phyloP scores from a whole-genome alignment of 2,113 vertebrate species.

The Vulpes vulpes region DNA sequence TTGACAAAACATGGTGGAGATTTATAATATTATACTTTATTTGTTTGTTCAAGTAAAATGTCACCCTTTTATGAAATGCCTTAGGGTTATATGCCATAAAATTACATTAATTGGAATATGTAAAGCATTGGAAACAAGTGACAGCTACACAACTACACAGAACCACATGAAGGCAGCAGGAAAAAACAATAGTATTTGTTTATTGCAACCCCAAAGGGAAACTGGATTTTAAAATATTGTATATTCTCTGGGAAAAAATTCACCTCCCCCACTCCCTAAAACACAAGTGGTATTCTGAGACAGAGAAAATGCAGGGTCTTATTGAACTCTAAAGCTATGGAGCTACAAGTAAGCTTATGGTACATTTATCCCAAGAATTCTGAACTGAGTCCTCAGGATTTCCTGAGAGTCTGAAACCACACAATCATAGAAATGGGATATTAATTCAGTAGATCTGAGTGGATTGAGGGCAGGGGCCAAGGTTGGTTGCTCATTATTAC shows the following conservation, averaged over 20 bases:
- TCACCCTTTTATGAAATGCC: background rate
- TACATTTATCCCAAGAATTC: background rate
- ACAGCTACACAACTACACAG: background rate
- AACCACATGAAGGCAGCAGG: background rate
- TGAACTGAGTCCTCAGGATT: background rate
- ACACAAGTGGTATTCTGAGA: background rate
- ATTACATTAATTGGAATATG: conserved; percentile 55
- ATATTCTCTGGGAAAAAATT: background rate
- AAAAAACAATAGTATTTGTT: background rate
- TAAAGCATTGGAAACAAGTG: conserved; percentile 29
- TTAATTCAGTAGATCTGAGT: background rate
- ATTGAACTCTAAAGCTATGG: background rate
- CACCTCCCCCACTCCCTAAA: background rate
- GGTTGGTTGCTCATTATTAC: background rate
- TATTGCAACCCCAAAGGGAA: background rate
- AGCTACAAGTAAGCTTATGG: background rate
- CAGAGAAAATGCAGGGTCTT: background rate
- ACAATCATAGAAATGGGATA: background rate
- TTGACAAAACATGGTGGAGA: background rate
- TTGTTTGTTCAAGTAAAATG: conserved; percentile 38
- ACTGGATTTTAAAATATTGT: background rate
- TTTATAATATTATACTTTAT: background rate
- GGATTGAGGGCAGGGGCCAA: background rate
- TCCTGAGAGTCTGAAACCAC: background rate
- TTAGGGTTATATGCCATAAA: background rate